A percentile compares a stretch with the other conserved stretches of the same genome.
Evolutionary conservation across 2,888 invertebrate species (phyloP).

Genomic region (Acholoe squamosa): DNA sequence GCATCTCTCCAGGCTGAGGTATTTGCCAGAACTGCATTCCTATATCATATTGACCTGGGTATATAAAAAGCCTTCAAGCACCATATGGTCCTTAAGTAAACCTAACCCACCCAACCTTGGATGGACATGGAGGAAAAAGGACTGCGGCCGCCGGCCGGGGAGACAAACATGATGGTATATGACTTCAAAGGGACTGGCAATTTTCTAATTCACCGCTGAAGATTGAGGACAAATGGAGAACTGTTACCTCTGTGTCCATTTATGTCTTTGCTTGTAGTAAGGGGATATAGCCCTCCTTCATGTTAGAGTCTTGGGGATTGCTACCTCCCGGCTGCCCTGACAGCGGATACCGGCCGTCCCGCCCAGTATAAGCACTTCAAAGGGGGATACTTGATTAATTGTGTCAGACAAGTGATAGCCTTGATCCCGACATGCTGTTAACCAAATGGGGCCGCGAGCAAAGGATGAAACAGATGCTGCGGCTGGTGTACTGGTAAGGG

Average conservation of each 20-base stretch:
- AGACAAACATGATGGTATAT: not conserved
- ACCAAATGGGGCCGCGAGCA: not conserved
- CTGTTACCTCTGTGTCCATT: not conserved
- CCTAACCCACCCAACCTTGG: too few species aligned
- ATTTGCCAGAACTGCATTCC: too few species aligned
- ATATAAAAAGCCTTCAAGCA: too few species aligned
- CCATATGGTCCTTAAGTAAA: too few species aligned
- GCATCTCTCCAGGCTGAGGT: too few species aligned
- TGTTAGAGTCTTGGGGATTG: not conserved
- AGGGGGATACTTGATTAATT: not conserved
- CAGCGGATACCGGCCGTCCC: not conserved
- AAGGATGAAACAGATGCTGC: not conserved
- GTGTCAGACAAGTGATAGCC: not conserved
- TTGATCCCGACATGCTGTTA: constrained; percentile 19
- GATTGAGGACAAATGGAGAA: not conserved
- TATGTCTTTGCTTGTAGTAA: not conserved
- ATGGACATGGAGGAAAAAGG: too few species aligned
- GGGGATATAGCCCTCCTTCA: not conserved
- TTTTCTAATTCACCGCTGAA: not conserved
- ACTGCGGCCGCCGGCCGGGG: not conserved
- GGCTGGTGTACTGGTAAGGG: not conserved
- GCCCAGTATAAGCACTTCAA: not conserved
- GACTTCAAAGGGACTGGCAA: constrained; percentile 16
- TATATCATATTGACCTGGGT: too few species aligned
- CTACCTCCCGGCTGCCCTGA: not conserved